Evolutionary conservation across 1,140 invertebrate genomes (phyloP), one percentile per base, ranked within the genome.

Genomic region (Lordiphosa collinella): DNA sequence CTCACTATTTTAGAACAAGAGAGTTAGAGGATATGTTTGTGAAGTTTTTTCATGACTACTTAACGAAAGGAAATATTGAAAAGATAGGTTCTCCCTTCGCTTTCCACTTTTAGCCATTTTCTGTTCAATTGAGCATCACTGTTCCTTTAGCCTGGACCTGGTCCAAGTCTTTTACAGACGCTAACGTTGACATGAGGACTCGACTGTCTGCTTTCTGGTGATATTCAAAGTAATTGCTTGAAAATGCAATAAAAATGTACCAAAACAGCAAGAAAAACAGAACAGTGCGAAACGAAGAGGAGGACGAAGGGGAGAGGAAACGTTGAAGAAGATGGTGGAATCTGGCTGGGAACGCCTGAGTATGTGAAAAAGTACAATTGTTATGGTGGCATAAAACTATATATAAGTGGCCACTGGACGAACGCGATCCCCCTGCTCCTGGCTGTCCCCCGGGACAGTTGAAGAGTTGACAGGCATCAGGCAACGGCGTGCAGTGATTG

Each of bases 191-290:
- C 41, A 44, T 44, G 41, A 44, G 41, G 41, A 44, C 41, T 44
- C 32, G 34, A 50, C 49, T 51, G 34, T 43, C 60, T 64, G 51
- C 36, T 37, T 43, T 50, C 62, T 76, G 66, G 71, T 84, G 78
- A 80, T 84, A 84, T 84, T 84, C 78, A 84, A 84, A 84, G 78
- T 84, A 84, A 84, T 84, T 84, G 78, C 78, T 76, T 85, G 73
- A 84, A 84, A 84, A 84, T 84, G 78, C 78, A 84, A 84, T 84
- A 84, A 84, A 84, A 84, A 84, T 84, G 78, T 85, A 73, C n/a
- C 76, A 65, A 65, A 82, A 48, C 66, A 84, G 5, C 44, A 31
- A 56, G 3, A n/a, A 29, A 46, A 43, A 18, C 14, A 35, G 18
- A n/a, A 37, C 32, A 36, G n/a, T 34, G 13, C 8, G 49, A 14